These are phyloP conservation scores for Typhlomys cinereus DNA, from an alignment of 2,113 vertebrate genomes.

Conservation along the genomic window DNA sequence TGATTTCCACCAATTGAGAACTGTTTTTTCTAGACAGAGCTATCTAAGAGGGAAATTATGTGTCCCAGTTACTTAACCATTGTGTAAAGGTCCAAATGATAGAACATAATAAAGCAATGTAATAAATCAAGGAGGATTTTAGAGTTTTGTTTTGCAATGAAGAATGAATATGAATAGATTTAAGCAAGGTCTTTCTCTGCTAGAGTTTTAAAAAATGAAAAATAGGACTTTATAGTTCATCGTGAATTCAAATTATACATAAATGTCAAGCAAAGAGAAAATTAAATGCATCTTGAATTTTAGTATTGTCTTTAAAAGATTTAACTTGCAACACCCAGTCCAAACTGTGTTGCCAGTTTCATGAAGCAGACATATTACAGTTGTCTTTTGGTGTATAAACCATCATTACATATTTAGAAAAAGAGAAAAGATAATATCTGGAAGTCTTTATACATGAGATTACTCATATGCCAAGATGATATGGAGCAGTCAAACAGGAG, in stretches of 20 bases:
- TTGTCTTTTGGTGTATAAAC: background rate
- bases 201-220: slow-evolving; percentile 45
- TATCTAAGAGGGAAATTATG: slow-evolving; percentile 35
- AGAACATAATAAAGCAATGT: slow-evolving; percentile 60
- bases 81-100: slow-evolving; percentile 15
- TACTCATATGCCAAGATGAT: slow-evolving; percentile 6
- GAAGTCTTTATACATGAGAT: slow-evolving; percentile 22
- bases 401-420: background rate
- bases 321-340: background rate
- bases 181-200: background rate
- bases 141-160: slow-evolving; percentile 61
- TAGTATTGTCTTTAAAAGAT: background rate
- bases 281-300: slow-evolving; percentile 41
- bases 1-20: slow-evolving; percentile 2
- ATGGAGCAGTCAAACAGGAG: background rate
- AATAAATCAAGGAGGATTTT: slow-evolving; percentile 75
- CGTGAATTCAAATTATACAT: slow-evolving; percentile 49
- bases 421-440: background rate
- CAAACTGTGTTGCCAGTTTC: background rate
- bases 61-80: slow-evolving; percentile 40
- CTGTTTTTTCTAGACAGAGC: background rate
- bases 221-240: slow-evolving; percentile 1
- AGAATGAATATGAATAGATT: slow-evolving; percentile 60
- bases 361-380: background rate
- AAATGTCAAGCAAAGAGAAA: background rate